Conservation (phyloP, 2,888 invertebrate genomes). For the Hedya salicella region DNA sequence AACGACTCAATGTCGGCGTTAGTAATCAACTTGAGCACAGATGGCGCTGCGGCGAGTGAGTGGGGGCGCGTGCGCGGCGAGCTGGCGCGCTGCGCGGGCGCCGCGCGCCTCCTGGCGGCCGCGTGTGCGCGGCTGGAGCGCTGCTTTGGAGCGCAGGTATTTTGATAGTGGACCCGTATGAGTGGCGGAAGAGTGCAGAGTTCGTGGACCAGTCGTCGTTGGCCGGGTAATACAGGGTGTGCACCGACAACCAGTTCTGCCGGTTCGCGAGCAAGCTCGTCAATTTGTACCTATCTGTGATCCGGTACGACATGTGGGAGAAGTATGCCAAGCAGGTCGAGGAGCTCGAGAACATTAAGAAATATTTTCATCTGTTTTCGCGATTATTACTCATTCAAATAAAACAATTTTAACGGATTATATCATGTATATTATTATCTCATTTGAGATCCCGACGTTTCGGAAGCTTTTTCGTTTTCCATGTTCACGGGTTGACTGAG, state of each 20-base stretch:
- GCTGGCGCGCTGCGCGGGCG: not conserved
- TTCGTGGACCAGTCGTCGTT: constrained; percentile 93
- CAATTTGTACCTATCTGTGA: constrained; percentile 95
- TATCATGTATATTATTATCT: too few species aligned
- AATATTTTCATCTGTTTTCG: constrained; percentile 98
- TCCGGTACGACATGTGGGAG: constrained; percentile 97
- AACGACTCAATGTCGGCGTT: not conserved
- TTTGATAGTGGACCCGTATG: constrained; percentile 78
- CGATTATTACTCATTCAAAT: too few species aligned
- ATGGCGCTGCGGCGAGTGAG: not conserved
- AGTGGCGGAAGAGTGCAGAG: constrained; percentile 92
- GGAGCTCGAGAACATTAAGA: constrained; percentile 94
- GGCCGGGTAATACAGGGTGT: constrained; percentile 95
- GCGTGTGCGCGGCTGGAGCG: not conserved
- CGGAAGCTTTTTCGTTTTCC: too few species aligned
- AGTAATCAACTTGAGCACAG: not conserved
- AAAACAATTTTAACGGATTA: too few species aligned
- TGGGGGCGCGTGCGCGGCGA: not conserved
- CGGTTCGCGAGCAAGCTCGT: constrained; percentile 95
- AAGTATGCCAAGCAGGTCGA: constrained; percentile 95
- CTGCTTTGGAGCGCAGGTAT: constrained; percentile 23
- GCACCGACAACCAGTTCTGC: constrained; percentile 97
- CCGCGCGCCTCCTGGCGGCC: not conserved
- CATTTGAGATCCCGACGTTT: too few species aligned
- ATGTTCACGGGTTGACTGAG: too few species aligned